Evolutionary conservation across 2,797 vertebrate genomes (phyloP).

Genomic region (Lophius americanus): DNA sequence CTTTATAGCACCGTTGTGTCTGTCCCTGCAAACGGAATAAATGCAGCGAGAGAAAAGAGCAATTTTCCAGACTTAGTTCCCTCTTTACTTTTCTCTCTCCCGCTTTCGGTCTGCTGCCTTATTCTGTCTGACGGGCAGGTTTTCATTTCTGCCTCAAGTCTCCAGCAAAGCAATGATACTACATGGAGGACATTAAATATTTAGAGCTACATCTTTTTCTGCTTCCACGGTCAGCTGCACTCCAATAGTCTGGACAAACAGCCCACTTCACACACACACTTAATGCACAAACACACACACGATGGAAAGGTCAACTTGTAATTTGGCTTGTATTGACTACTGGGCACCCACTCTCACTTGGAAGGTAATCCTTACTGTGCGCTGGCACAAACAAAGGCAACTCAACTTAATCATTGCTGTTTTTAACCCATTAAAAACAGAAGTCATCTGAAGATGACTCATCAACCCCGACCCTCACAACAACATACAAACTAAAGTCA

Average conservation of each 20-base stretch:
- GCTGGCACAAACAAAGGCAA: background rate
- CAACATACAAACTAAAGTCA: no score
- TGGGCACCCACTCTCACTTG: constrained; percentile 1
- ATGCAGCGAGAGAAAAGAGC: constrained; percentile 46
- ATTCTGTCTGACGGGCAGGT: constrained; percentile 42
- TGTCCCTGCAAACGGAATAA: constrained; percentile 60
- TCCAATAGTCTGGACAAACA: constrained; percentile 57
- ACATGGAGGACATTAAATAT: constrained; percentile 75
- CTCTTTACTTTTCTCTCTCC: constrained; percentile 37
- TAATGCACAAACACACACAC: constrained; percentile 21
- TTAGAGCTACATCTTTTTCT: constrained; percentile 73
- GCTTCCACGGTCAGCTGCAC: constrained; percentile 38
- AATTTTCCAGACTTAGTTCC: constrained; percentile 58
- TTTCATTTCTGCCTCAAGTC: constrained; percentile 59
- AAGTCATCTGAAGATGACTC: background rate
- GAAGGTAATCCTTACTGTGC: background rate
- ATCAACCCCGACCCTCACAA: no score
- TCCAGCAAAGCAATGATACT: constrained; percentile 62
- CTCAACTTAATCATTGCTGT: constrained; percentile 13
- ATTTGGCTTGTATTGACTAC: background rate
- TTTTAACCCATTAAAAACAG: background rate
- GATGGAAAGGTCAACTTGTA: constrained; percentile 17
- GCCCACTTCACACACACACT: constrained; percentile 10
- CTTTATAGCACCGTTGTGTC: constrained; percentile 62
- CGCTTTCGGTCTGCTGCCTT: constrained; percentile 30